These are phyloP conservation scores for Sceloporus undulatus DNA, from an alignment of 2,113 vertebrate genomes.

Conservation along the genomic window DNA sequence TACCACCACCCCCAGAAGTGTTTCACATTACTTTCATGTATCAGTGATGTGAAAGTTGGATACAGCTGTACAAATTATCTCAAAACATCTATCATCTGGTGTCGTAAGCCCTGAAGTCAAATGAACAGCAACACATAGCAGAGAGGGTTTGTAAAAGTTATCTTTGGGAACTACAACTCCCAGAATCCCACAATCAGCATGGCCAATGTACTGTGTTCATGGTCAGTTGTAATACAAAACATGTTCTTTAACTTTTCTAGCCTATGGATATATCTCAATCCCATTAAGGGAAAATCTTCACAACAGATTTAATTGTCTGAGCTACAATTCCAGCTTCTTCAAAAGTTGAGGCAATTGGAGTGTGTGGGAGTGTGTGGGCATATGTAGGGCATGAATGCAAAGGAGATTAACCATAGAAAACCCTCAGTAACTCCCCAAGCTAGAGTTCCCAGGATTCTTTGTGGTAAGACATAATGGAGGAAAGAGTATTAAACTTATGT, in stretches of 20 bases:
- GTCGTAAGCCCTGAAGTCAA: not conserved
- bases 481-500: not conserved
- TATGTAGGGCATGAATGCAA: not conserved
- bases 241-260: too few relatives aligned
- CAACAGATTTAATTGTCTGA: not conserved
- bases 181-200: too few relatives aligned
- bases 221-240: too few relatives aligned
- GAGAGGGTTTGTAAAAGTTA: too few relatives aligned
- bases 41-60: conserved; percentile 14
- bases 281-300: not conserved
- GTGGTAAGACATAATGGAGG: not conserved
- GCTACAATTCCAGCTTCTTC: not conserved
- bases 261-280: not conserved
- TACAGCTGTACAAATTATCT: conserved; percentile 30
- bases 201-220: too few relatives aligned
- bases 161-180: too few relatives aligned
- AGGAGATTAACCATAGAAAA: not conserved
- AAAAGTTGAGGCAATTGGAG: not conserved
- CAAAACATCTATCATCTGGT: conserved; percentile 16
- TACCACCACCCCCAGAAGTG: not conserved
- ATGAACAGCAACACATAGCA: conserved; percentile 21
- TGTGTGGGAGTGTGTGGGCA: not conserved
- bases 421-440: not conserved
- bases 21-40: conserved; percentile 20
- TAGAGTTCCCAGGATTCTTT: not conserved